A percentile compares a stretch with the other conserved stretches of the same genome.
phyloP scores from a whole-genome alignment of 2,888 invertebrate species.

The Leptopilina syphax region DNA sequence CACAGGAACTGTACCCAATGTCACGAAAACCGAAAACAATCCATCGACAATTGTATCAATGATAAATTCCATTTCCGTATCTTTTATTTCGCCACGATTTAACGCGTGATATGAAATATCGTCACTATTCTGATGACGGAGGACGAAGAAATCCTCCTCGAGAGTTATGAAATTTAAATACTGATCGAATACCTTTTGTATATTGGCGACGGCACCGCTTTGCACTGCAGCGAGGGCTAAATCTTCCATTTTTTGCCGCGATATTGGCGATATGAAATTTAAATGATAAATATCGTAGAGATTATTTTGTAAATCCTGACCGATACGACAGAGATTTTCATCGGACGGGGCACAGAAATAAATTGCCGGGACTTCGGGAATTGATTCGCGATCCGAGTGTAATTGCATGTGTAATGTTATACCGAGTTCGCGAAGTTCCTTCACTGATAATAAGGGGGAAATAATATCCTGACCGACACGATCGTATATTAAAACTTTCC shows the following conservation, averaged over 20 bases:
- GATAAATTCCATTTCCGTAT: constrained; percentile 95
- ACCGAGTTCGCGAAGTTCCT: constrained; percentile 96
- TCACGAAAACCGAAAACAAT: constrained; percentile 98
- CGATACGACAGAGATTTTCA: constrained; percentile 96
- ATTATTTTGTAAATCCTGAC: constrained; percentile 92
- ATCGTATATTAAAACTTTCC: constrained; percentile 98
- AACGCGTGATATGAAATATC: constrained; percentile 95
- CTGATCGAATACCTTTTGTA: constrained; percentile 98
- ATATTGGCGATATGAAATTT: constrained; percentile 97
- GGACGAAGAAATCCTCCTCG: constrained; percentile 97
- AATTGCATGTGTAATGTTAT: constrained; percentile 98
- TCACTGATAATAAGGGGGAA: constrained; percentile 96
- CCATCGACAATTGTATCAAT: constrained; percentile 97
- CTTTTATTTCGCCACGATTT: constrained; percentile 95
- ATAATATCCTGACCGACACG: constrained; percentile 98
- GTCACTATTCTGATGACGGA: constrained; percentile 95
- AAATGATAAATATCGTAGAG: constrained; percentile 96
- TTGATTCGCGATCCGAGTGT: constrained; percentile 92
- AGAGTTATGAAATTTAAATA: constrained; percentile 98
- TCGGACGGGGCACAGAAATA: constrained; percentile 98
- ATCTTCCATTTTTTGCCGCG: constrained; percentile 95
- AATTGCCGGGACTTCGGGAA: constrained; percentile 98
- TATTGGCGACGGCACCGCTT: constrained; percentile 92
- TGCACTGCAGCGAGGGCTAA: constrained; percentile 95
- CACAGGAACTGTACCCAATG: constrained; percentile 86